phyloP scores from a whole-genome alignment of 2,888 invertebrate genomes.

The Prosapia bicincta region DNA sequence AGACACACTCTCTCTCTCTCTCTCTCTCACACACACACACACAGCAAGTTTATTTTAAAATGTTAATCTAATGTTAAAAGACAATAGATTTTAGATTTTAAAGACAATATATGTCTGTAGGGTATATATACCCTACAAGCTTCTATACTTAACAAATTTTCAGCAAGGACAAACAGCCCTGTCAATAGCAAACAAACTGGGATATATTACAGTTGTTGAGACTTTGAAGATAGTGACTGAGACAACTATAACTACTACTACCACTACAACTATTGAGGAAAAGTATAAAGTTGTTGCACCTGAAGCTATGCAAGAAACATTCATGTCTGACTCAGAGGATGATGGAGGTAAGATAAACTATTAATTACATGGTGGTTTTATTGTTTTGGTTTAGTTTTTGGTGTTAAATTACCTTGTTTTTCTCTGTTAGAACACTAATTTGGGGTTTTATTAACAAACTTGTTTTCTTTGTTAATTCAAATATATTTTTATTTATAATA shows the following conservation, averaged over 20 bases:
- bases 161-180: slow-evolving; percentile 96
- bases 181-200: slow-evolving; percentile 92
- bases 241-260: slow-evolving; percentile 63
- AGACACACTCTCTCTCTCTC: no score
- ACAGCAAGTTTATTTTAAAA: no score
- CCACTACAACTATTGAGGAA: slow-evolving; percentile 69
- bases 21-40: no score
- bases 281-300: slow-evolving; percentile 97
- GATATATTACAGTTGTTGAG: slow-evolving; percentile 98
- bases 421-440: not conserved
- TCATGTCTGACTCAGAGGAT: slow-evolving; percentile 98
- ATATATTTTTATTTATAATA: no score
- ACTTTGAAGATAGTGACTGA: slow-evolving; percentile 87
- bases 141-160: no score
- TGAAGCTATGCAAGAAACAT: slow-evolving; percentile 97
- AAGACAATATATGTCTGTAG: not conserved
- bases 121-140: not conserved
- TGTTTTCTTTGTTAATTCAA: no score
- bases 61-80: no score
- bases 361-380: not conserved
- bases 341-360: slow-evolving; percentile 75
- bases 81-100: no score
- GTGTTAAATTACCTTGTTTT: slow-evolving; percentile 1
- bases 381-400: not conserved
- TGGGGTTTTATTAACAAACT: not conserved